These are phyloP conservation scores for Sclerurus mexicanus DNA, from an alignment of 2,113 vertebrate genomes.

Conservation along the genomic window DNA sequence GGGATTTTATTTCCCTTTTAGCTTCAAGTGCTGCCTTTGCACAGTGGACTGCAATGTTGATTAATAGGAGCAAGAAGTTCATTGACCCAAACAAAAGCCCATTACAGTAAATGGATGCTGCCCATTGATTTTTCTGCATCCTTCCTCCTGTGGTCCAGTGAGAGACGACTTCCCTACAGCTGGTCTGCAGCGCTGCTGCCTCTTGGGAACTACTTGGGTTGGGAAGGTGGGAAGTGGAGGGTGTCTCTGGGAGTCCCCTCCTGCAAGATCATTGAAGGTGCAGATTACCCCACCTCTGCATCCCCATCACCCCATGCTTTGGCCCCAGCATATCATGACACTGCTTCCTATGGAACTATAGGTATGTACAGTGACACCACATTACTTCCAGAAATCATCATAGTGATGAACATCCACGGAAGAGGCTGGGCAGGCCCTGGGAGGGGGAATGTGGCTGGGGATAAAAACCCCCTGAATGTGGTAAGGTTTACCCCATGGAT, in stretches of 20 bases:
- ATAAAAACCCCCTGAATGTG: background rate
- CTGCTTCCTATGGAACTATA: background rate
- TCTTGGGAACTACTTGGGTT: background rate
- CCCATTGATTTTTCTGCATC: background rate
- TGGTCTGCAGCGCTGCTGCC: background rate
- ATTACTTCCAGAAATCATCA: background rate
- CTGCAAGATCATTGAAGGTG: background rate
- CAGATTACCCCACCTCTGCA: background rate
- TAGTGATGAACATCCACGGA: background rate
- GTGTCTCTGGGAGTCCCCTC: background rate
- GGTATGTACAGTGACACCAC: accelerated
- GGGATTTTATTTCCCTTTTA: background rate
- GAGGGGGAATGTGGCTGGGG: background rate
- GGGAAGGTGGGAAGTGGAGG: background rate
- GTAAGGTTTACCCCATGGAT: background rate
- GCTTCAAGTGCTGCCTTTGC: slow-evolving; percentile 1
- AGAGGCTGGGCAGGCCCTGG: background rate
- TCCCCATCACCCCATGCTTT: background rate
- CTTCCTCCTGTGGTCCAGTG: background rate
- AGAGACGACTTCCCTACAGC: accelerated
- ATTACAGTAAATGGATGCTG: slow-evolving; percentile 18
- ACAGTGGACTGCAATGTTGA: background rate
- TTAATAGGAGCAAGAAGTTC: slow-evolving; percentile 47
- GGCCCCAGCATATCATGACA: accelerated
- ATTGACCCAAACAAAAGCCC: slow-evolving; percentile 31